These are phyloP conservation scores for Bubalus kerabau DNA, from an alignment of 2,113 vertebrate species.

Conservation along the genomic window DNA sequence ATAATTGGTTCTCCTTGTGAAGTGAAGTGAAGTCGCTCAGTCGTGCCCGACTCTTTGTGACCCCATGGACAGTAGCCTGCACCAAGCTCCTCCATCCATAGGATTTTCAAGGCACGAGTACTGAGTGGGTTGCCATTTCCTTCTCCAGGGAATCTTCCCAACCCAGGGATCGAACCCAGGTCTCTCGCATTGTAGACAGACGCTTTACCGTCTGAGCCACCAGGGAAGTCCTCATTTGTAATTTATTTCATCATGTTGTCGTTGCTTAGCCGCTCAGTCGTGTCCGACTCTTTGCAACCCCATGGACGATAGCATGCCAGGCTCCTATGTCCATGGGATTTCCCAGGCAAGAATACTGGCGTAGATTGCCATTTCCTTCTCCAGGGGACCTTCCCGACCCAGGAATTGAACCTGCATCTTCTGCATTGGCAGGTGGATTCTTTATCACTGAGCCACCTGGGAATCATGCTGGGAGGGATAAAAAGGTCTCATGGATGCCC, in stretches of 20 bases:
- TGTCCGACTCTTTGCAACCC: background rate
- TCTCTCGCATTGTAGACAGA: no score
- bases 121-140: no score
- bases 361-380: background rate
- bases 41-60: no score
- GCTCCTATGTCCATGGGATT: background rate
- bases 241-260: background rate
- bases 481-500: background rate
- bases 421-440: background rate
- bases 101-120: no score
- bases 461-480: background rate
- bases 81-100: no score
- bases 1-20: background rate
- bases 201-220: no score
- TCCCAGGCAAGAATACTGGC: background rate
- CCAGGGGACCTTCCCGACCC: background rate
- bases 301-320: background rate
- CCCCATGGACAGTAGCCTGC: no score
- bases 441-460: background rate
- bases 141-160: no score
- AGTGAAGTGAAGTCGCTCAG: no score
- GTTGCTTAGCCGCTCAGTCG: background rate
- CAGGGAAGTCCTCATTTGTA: no score
- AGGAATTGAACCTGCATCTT: background rate
- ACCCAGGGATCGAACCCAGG: no score